Evolutionary conservation across 2,113 vertebrate genomes (phyloP), one percentile per base, ranked within the genome.

Genomic region (Mola mola): DNA sequence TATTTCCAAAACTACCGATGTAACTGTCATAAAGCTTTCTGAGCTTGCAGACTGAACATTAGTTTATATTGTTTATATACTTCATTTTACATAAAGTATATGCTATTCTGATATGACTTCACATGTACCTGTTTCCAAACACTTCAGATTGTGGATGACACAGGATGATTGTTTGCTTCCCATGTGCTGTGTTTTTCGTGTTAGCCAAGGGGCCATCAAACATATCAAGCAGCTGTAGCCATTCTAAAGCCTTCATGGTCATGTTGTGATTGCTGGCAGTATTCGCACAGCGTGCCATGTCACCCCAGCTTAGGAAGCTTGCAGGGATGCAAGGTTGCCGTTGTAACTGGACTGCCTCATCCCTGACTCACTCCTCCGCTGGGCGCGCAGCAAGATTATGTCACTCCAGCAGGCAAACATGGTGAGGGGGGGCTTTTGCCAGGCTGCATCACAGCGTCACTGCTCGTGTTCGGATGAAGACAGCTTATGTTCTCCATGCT

Each of bases 351-450:
- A 53, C 17, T 19, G 46, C 67, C 56, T 62, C 67, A 34, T 60
- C 50, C 49, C 58, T 47, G 64, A 68, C 44, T 73, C 55, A 44
- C 28, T 59, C 34, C 34, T 48, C 51, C 12, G 63, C 71, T 36
- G 57, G 22, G 77, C 24, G 67, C 56, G 50, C 72, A 50, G 57
- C 52, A 5, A 75, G 75, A 72, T 66, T 40, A 66, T 69, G 73
- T 66, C 63, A 44, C 16, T 75, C 53, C 72, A 53, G 69, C 72
- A 55, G 72, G 59, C 49, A 16, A 0, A 4, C 48, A 21, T 40
- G 6, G 33, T 44, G 65, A 66, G 46, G 28, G 59, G 12, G 24
- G 2, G 20, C 60, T 13, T 52, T 53, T 44, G 60, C 57, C 72
- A 38, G 64, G 41, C 66, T 16, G 66, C 66, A 31, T 38, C 62